Conservation (phyloP, 2,797 vertebrate species). For the Betta splendens region DNA sequence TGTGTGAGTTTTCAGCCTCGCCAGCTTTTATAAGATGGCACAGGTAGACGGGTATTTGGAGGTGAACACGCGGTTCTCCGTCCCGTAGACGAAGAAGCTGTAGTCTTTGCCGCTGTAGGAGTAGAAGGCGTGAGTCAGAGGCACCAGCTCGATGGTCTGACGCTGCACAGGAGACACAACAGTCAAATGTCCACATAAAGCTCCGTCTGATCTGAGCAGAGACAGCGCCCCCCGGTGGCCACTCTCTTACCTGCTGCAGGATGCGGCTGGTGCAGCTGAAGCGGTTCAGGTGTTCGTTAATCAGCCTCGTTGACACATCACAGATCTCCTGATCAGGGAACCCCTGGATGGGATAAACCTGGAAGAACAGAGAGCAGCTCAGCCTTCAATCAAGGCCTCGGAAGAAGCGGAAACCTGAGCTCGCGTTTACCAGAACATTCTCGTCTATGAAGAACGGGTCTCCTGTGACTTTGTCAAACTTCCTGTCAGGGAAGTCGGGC, state of each 20-base stretch:
- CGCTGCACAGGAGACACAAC: conserved; percentile 69
- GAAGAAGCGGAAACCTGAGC: no score
- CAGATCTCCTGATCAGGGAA: conserved; percentile 83
- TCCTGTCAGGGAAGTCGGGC: conserved; percentile 80
- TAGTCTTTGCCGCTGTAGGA: conserved; percentile 77
- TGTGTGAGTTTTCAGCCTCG: no score
- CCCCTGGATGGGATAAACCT: conserved; percentile 85
- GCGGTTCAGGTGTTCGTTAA: conserved; percentile 69
- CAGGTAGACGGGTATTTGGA: conserved; percentile 80
- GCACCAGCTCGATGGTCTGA: conserved; percentile 87
- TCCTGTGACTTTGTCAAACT: conserved; percentile 83
- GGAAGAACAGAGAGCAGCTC: background rate
- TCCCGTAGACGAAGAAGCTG: conserved; percentile 83
- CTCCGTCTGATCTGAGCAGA: no score
- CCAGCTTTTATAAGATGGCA: conserved; percentile 63
- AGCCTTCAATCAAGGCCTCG: no score
- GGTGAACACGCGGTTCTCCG: conserved; percentile 80
- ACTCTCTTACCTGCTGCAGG: conserved; percentile 81
- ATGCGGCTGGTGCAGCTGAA: conserved; percentile 74
- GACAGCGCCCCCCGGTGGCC: background rate
- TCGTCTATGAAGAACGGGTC: conserved; percentile 84
- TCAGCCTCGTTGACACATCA: conserved; percentile 65
- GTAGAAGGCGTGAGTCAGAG: conserved; percentile 84
- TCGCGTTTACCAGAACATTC: conserved; percentile 79
- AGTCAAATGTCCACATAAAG: no score